phyloP scores from a whole-genome alignment of 2,797 vertebrate genomes.

The Cygnus olor region DNA sequence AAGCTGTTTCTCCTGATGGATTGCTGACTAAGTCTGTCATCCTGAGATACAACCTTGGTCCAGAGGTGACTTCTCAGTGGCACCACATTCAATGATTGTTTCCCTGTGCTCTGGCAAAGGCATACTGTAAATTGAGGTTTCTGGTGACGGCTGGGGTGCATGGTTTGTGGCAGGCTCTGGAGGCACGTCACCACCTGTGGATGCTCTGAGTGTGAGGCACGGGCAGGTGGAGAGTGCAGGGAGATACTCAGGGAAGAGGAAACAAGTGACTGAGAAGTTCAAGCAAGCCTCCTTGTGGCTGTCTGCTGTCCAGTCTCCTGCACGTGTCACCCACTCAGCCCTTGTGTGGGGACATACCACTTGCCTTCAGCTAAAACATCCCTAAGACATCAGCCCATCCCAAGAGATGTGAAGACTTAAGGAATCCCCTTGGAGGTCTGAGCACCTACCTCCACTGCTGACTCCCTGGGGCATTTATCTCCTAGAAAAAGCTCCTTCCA shows the following conservation, averaged over 20 bases:
- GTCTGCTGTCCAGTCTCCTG: background rate
- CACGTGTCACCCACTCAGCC: background rate
- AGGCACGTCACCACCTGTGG: background rate
- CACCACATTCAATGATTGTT: background rate
- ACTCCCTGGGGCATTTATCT: background rate
- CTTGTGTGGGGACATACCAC: accelerated
- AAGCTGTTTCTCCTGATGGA: background rate
- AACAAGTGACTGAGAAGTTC: background rate
- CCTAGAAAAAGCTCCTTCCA: background rate
- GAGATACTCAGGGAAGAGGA: background rate
- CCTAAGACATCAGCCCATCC: background rate
- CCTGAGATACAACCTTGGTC: background rate
- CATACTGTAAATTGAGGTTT: background rate
- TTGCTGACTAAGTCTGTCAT: background rate
- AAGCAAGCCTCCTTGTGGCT: background rate
- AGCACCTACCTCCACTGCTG: background rate
- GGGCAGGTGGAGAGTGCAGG: background rate
- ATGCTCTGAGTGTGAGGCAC: background rate
- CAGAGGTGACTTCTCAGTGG: background rate
- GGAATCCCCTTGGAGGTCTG: background rate
- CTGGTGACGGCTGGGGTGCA: background rate
- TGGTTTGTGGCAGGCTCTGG: background rate
- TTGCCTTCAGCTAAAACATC: background rate
- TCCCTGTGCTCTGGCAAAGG: background rate
- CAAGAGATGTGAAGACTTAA: background rate